Percentiles rank a stretch among this genome's conserved stretches.
phyloP scores from a whole-genome alignment of 2,113 vertebrate species.

The Helogale parvula region DNA sequence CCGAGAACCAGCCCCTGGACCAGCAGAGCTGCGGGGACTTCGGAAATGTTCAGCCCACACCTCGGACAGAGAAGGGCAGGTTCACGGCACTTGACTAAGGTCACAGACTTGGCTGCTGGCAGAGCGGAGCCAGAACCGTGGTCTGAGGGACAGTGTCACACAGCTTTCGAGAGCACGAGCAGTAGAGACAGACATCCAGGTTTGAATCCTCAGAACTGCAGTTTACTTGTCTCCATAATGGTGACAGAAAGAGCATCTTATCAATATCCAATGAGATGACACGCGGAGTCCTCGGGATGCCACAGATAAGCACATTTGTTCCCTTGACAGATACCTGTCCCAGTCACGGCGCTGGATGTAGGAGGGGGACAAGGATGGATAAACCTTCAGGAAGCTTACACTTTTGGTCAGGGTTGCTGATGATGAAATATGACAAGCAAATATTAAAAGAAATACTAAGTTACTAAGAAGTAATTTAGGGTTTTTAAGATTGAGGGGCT shows the following conservation, averaged over 20 bases:
- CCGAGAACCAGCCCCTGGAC: neutral
- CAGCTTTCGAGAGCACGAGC: neutral
- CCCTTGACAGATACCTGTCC: too few relatives aligned
- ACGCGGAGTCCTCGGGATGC: neutral
- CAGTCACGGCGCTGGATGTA: neutral
- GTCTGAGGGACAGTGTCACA: neutral
- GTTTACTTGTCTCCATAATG: too few relatives aligned
- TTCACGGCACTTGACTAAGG: neutral
- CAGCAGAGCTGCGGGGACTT: neutral
- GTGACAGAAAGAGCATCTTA: neutral
- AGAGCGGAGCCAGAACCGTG: neutral
- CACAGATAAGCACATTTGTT: too few relatives aligned
- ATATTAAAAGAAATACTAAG: neutral
- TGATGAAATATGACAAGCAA: neutral
- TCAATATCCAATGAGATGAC: neutral
- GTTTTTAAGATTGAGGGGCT: neutral
- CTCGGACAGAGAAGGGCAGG: neutral
- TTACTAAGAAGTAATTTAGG: neutral
- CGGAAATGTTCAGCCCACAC: neutral
- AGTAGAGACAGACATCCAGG: neutral
- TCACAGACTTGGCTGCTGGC: neutral
- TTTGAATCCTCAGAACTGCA: too few relatives aligned
- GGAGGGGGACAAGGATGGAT: neutral
- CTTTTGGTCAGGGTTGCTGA: neutral
- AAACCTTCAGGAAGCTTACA: neutral